Evolutionary conservation across 2,888 invertebrate species (phyloP).

Genomic region (Hyposoter dolosus): DNA sequence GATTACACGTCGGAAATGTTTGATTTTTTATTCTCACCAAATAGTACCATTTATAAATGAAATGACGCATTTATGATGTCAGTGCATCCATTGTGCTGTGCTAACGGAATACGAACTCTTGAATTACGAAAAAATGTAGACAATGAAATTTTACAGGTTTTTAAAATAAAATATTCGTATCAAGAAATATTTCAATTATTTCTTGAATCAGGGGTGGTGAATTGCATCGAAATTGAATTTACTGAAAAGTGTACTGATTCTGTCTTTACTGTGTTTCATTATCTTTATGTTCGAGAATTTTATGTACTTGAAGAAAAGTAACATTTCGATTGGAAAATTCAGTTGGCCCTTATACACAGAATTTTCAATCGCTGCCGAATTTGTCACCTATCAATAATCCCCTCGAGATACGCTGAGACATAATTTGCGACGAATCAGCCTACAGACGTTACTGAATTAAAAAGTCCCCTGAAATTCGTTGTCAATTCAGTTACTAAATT

Average conservation of each 20-base stretch:
- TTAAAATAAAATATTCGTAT: background rate
- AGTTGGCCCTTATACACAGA: background rate
- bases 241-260: background rate
- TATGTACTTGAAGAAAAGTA: background rate
- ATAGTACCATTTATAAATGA: background rate
- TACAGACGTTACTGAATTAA: background rate
- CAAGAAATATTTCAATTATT: background rate
- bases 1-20: background rate
- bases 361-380: conserved; percentile 1
- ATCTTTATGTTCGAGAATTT: background rate
- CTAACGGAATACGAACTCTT: background rate
- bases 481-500: conserved; percentile 63
- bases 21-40: background rate
- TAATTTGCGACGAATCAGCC: background rate
- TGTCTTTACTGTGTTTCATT: background rate
- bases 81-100: background rate
- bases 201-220: background rate
- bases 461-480: conserved; percentile 12
- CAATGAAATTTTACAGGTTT: background rate
- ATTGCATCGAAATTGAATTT: background rate
- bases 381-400: conserved; percentile 12
- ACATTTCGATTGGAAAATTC: background rate
- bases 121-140: background rate
- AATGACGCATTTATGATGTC: background rate
- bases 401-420: background rate